Conservation (phyloP, 2,888 invertebrate genomes). For the Andrena camellia region DNA sequence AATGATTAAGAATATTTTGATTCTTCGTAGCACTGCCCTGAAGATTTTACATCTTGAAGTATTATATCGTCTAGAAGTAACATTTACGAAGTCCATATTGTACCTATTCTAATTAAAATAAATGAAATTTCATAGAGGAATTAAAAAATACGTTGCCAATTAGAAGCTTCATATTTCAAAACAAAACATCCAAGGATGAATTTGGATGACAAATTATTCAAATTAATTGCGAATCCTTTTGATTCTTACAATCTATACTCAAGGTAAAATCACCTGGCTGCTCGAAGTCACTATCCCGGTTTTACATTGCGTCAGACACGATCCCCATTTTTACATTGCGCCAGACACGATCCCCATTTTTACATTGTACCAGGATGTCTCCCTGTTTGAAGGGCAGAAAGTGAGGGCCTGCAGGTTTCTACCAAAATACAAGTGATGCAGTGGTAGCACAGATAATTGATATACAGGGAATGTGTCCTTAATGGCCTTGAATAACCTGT, state of each 20-base stretch:
- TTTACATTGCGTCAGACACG: background rate
- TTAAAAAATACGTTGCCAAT: too few species aligned
- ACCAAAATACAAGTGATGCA: too few species aligned
- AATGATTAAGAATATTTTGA: background rate
- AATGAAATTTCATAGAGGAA: too few species aligned
- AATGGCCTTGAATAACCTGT: background rate
- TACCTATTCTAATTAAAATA: too few species aligned
- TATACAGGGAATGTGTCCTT: background rate
- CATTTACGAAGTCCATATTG: too few species aligned
- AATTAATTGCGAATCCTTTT: background rate
- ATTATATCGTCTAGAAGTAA: too few species aligned
- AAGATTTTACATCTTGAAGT: too few species aligned
- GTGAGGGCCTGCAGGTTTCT: background rate
- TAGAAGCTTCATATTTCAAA: too few species aligned
- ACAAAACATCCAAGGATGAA: too few species aligned
- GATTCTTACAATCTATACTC: background rate
- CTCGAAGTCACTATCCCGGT: background rate
- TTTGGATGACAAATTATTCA: too few species aligned
- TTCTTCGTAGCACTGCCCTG: background rate
- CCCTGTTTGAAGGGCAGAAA: background rate
- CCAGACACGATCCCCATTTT: background rate
- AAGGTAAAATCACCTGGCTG: background rate
- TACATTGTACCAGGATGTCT: background rate
- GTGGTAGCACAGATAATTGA: too few species aligned
- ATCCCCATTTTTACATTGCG: background rate